A percentile compares a stretch with the other conserved stretches of the same genome.
phyloP scores from a whole-genome alignment of 2,888 invertebrate species.

The Dasysyrphus albostriatus region DNA sequence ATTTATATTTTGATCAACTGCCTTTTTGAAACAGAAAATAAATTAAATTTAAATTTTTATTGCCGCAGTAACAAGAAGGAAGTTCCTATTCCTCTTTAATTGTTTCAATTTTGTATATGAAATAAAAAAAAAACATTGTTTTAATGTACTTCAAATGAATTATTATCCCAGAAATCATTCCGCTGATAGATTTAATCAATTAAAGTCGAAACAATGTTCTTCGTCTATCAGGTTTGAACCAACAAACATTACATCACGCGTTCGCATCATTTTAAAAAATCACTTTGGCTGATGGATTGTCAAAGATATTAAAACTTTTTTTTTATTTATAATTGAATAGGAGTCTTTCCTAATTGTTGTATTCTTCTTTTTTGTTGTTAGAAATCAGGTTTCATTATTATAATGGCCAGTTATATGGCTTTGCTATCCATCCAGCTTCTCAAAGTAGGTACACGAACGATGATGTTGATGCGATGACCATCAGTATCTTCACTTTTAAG shows the following conservation, averaged over 20 bases:
- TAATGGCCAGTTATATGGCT: constrained; percentile 27
- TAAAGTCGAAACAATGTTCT: not conserved
- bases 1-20: no score
- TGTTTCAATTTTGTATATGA: no score
- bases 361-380: constrained; percentile 5
- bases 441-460: not conserved
- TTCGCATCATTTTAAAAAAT: constrained; percentile 7
- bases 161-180: not conserved
- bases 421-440: not conserved
- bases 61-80: no score
- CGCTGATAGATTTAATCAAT: not conserved
- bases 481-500: constrained; percentile 26
- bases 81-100: no score
- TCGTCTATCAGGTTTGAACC: constrained; percentile 1
- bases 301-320: constrained; percentile 16
- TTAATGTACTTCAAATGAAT: not conserved
- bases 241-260: constrained; percentile 21
- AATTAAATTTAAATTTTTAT: no score
- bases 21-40: no score
- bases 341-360: constrained; percentile 33
- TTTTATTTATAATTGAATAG: constrained; percentile 17
- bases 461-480: constrained; percentile 15
- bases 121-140: no score
- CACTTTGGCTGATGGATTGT: not conserved
- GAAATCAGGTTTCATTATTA: constrained; percentile 27